These are phyloP conservation scores for Mungos mungo DNA, from an alignment of 2,113 vertebrate species.

Conservation along the genomic window DNA sequence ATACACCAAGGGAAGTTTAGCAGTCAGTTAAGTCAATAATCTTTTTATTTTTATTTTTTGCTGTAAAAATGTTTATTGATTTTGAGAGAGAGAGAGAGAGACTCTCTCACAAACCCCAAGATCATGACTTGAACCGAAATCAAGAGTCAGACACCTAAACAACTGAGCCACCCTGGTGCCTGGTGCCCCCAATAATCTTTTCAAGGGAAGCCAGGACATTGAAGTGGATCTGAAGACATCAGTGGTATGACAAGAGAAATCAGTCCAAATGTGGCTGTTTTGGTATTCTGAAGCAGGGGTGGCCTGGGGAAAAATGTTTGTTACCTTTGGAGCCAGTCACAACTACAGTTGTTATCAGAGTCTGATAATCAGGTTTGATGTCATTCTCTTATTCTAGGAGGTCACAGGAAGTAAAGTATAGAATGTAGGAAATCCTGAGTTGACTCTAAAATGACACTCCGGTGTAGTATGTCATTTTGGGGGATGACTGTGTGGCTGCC, in stretches of 20 bases:
- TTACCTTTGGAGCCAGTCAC: not conserved
- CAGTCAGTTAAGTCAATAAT: not conserved
- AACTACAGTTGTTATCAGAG: not conserved
- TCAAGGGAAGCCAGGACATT: not conserved
- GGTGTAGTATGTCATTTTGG: accelerated
- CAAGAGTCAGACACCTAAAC: too few species aligned
- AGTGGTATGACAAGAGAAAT: not conserved
- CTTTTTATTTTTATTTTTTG: too few species aligned
- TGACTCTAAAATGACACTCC: not conserved
- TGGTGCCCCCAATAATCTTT: not conserved
- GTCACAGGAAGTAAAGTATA: not conserved
- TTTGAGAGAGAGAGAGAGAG: too few species aligned
- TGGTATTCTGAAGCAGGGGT: not conserved
- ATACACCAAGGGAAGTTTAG: not conserved
- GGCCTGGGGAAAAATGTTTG: not conserved
- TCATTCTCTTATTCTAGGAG: not conserved
- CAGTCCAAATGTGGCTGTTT: not conserved
- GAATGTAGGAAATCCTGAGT: not conserved
- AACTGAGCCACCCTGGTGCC: too few species aligned
- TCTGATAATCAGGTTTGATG: not conserved
- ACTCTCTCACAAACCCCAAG: too few species aligned
- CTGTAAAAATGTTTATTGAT: too few species aligned
- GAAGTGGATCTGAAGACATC: not conserved
- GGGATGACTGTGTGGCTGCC: not conserved
- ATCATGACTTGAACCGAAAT: too few species aligned